These are phyloP conservation scores for Camponotus vicinus DNA, from an alignment of 1,140 invertebrate genomes.

Conservation along the genomic window DNA sequence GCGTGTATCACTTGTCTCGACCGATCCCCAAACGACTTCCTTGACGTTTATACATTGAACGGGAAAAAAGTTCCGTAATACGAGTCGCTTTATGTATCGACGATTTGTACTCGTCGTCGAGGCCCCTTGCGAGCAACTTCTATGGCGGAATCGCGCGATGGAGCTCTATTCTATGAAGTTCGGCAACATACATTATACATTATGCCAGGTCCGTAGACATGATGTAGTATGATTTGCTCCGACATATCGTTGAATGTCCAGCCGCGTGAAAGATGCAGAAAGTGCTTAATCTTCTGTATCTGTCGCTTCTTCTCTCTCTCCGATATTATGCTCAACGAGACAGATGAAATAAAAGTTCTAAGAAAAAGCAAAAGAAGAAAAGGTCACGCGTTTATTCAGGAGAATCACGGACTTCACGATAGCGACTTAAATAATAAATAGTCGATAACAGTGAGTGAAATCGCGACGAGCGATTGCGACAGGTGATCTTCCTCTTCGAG, in stretches of 20 bases:
- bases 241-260: slow-evolving; percentile 16
- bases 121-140: slow-evolving; percentile 18
- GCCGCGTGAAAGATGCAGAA: not conserved
- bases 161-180: slow-evolving; percentile 19
- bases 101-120: slow-evolving; percentile 56
- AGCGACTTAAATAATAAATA: slow-evolving; percentile 45
- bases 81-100: slow-evolving; percentile 60
- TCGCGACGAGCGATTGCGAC: slow-evolving; percentile 43
- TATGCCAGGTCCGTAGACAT: not conserved
- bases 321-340: no score
- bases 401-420: slow-evolving; percentile 15
- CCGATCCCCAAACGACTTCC: slow-evolving; percentile 58
- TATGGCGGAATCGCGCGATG: slow-evolving; percentile 4
- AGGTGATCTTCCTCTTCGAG: not conserved
- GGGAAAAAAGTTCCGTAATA: slow-evolving; percentile 55
- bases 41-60: slow-evolving; percentile 57
- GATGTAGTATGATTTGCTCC: not conserved
- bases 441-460: slow-evolving; percentile 18
- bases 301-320: not conserved
- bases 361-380: not conserved
- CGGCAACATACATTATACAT: slow-evolving; percentile 10
- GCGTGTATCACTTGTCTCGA: slow-evolving; percentile 51
- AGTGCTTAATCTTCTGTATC: slow-evolving; percentile 1
- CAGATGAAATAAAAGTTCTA: not conserved
- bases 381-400: not conserved